Evolutionary conservation across 2,888 invertebrate genomes (phyloP).

Genomic region (Andrena camellia): DNA sequence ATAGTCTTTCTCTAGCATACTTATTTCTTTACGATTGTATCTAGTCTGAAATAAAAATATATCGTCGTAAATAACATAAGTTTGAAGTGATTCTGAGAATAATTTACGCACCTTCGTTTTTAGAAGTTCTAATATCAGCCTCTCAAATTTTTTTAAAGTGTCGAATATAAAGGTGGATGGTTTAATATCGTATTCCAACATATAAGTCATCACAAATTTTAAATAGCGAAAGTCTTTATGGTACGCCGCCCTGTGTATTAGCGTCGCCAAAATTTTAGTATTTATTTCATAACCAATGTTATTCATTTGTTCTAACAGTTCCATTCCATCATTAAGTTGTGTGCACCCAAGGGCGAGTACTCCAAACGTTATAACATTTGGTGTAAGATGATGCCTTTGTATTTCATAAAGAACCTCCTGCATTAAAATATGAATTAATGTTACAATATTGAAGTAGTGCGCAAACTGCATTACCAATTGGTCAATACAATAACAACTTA

Average conservation of each 20-base stretch:
- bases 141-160: constrained; percentile 87
- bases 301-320: constrained; percentile 90
- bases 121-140: not conserved
- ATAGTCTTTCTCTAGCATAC: constrained; percentile 5
- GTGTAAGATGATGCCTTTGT: constrained; percentile 86
- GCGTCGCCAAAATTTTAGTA: constrained; percentile 90
- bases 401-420: constrained; percentile 85
- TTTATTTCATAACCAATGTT: constrained; percentile 89
- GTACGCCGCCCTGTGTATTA: constrained; percentile 89
- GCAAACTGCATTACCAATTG: not conserved
- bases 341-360: constrained; percentile 93
- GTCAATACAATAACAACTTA: constrained; percentile 81
- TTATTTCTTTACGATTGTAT: constrained; percentile 9
- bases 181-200: constrained; percentile 87
- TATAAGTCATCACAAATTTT: constrained; percentile 89
- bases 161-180: constrained; percentile 87
- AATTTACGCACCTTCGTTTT: constrained; percentile 31
- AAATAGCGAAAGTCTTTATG: constrained; percentile 89
- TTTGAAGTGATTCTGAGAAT: constrained; percentile 7
- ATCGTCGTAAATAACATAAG: not conserved
- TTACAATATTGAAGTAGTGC: not conserved
- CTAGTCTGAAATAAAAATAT: constrained; percentile 41
- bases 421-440: constrained; percentile 60
- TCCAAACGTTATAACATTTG: constrained; percentile 94
- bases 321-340: constrained; percentile 87